phyloP scores from a whole-genome alignment of 2,113 vertebrate species.

The Rhinogobius similis region DNA sequence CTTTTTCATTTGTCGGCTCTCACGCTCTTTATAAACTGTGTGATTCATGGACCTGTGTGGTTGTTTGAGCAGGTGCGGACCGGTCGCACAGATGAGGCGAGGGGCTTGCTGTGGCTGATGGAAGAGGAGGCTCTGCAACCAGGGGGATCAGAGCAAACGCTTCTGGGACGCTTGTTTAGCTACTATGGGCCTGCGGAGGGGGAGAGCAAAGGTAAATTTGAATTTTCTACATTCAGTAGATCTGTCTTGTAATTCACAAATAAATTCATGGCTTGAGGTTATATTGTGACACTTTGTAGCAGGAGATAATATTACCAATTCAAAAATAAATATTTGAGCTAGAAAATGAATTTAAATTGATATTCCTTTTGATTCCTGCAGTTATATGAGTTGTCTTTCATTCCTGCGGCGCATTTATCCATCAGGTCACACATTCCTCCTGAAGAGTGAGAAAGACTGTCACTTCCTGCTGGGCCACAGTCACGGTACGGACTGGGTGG shows the following conservation, averaged over 20 bases:
- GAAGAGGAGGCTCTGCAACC: constrained; percentile 92
- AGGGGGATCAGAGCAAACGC: constrained; percentile 83
- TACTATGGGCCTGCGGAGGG: constrained; percentile 92
- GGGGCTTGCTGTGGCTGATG: constrained; percentile 93
- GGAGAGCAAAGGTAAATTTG: constrained; percentile 82
- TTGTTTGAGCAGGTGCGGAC: constrained; percentile 82
- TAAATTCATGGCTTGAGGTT: not conserved
- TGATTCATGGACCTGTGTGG: not conserved
- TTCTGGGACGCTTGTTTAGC: constrained; percentile 89
- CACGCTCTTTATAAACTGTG: not conserved
- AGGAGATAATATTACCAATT: not conserved
- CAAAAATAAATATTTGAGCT: not conserved
- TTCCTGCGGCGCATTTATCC: constrained; percentile 6
- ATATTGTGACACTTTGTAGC: not conserved
- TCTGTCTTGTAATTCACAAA: not conserved
- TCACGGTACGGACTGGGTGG: constrained; percentile 93
- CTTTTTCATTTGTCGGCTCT: constrained; percentile 27
- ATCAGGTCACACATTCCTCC: constrained; percentile 85
- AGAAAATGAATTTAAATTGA: not conserved
- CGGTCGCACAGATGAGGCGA: constrained; percentile 85
- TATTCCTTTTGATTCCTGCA: not conserved
- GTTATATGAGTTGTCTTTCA: not conserved
- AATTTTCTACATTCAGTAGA: not conserved
- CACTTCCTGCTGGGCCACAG: constrained; percentile 95
- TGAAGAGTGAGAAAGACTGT: constrained; percentile 85